Evolutionary conservation across 2,888 invertebrate genomes (phyloP), one percentile per base, ranked within the genome.

Genomic region (Plutella xylostella): DNA sequence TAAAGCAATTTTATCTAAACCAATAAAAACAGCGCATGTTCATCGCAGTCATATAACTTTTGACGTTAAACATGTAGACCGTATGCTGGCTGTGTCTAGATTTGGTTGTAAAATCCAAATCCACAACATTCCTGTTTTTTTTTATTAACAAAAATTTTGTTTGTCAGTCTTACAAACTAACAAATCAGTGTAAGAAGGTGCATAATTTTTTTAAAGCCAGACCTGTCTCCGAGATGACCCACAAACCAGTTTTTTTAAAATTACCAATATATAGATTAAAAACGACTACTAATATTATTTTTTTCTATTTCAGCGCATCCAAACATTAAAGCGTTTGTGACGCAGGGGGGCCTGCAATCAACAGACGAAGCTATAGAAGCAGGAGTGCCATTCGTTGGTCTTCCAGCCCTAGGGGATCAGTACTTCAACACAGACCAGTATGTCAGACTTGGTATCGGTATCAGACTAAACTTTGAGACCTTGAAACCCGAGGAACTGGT

Each of bases 301-400:
- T 25, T 18, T 37, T 30, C 25, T 31, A 11, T 55, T 57, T n/a
- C 49, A 63, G 63, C 42, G 7, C 63, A 63, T 43, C 56, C 55
- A 7, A 61, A 61, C 3, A 43, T 63, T 1, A 59, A 59, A 45
- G 46, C 52, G 0, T 63, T 63, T 39, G 44, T 57, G 11, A 55
- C 54, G 0, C 58, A 60, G 54, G 58, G 58, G 5, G 61, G 60
- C 2, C 47, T 57, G 4, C 56, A 57, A 21, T 61, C 61, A 1
- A 55, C 54, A 1, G 56, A 58, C 40, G 61, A 61, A 45, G 55
- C 60, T 0, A 56, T 60, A 2, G 55, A 55, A 25, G 56, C 58
- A 1, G 56, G 43, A 6, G 55, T 60, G 0, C 61, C 61, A 5
- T 42, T 60, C 1, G 50, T 62, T 3, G 56, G 55, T 0, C 37